phyloP scores from a whole-genome alignment of 2,113 vertebrate species.

The Daubentonia madagascariensis region DNA sequence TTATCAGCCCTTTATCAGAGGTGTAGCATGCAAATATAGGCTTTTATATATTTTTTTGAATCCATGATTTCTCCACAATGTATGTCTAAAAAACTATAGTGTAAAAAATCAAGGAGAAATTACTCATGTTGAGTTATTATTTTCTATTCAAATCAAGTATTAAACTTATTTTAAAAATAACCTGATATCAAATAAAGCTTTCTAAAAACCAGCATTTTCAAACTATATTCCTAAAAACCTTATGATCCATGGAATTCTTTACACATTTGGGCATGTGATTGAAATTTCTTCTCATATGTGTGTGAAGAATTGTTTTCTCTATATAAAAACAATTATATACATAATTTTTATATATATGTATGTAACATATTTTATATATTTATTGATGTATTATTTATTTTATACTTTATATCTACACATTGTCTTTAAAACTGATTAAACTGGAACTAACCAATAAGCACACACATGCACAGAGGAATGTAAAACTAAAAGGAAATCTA shows the following conservation, averaged over 20 bases:
- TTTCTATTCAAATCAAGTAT: neutral
- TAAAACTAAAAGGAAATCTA: no score
- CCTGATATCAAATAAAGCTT: neutral
- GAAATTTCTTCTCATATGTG: neutral
- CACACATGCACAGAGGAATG: no score
- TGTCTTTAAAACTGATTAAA: neutral
- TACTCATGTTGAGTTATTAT: neutral
- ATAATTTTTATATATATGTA: neutral
- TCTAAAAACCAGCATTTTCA: neutral
- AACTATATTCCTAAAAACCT: neutral
- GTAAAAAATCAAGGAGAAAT: neutral
- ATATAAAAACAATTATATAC: no score
- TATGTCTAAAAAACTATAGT: neutral
- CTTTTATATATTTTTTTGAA: no score
- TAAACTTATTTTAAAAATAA: neutral
- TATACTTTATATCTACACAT: neutral
- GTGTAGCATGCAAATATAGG: no score
- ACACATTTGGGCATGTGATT: neutral
- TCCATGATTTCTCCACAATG: neutral
- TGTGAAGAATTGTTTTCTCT: neutral
- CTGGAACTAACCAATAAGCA: no score
- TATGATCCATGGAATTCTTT: neutral
- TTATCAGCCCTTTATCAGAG: no score
- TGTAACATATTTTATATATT: neutral
- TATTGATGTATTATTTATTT: neutral